phyloP scores from a whole-genome alignment of 2,888 invertebrate species.

The Leucoptera coffeella region DNA sequence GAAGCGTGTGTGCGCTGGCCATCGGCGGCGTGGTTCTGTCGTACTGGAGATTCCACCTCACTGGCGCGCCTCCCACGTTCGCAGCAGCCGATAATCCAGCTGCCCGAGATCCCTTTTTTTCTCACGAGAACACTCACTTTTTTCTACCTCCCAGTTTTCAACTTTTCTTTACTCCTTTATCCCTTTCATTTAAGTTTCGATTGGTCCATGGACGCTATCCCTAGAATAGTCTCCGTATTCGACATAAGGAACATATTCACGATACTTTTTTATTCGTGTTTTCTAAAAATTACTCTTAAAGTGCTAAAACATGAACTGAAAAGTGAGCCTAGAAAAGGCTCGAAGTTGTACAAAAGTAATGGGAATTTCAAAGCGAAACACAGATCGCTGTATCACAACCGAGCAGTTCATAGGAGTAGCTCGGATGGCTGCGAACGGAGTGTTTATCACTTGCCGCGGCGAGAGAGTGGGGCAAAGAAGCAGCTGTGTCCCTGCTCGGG shows the following conservation, averaged over 20 bases:
- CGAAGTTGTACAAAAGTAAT: slow-evolving; percentile 33
- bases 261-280: slow-evolving; percentile 63
- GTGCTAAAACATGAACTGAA: slow-evolving; percentile 26
- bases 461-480: slow-evolving; percentile 31
- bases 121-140: slow-evolving; percentile 85
- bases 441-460: slow-evolving; percentile 26
- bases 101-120: slow-evolving; percentile 74
- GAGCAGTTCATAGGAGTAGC: slow-evolving; percentile 24
- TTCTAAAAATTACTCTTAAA: slow-evolving; percentile 34
- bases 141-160: slow-evolving; percentile 85
- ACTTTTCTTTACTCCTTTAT: slow-evolving; percentile 79
- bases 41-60: slow-evolving; percentile 71
- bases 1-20: slow-evolving; percentile 63
- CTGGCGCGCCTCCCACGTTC: slow-evolving; percentile 72
- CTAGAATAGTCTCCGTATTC: slow-evolving; percentile 68
- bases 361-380: slow-evolving; percentile 28
- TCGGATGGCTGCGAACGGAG: slow-evolving; percentile 35
- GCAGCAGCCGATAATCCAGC: slow-evolving; percentile 95
- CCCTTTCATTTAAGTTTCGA: slow-evolving; percentile 91
- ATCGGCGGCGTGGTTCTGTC: slow-evolving; percentile 64
- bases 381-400: slow-evolving; percentile 35
- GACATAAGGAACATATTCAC: slow-evolving; percentile 78
- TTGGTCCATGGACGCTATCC: slow-evolving; percentile 98
- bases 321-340: slow-evolving; percentile 15
- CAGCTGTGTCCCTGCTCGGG: slow-evolving; percentile 56